Percentiles rank a stretch among this genome's conserved stretches.
Conservation (phyloP, 2,113 vertebrate genomes). For the Chrysemys picta region DNA sequence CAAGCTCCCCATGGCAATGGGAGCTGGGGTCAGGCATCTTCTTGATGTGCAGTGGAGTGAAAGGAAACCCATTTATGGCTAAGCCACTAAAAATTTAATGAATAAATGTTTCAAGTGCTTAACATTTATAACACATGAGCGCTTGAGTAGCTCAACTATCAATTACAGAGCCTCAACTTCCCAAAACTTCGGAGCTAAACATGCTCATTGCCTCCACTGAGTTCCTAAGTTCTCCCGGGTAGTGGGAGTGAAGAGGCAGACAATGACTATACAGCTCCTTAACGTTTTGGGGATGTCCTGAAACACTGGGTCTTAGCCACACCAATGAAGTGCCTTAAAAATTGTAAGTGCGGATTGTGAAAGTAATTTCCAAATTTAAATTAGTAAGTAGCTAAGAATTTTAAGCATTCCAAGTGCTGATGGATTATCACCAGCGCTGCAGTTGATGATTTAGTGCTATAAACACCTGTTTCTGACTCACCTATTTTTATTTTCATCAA, state of each 20-base stretch:
- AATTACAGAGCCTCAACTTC: background rate
- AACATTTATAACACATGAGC: background rate
- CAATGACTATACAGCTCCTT: background rate
- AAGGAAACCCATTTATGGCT: background rate
- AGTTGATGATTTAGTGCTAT: background rate
- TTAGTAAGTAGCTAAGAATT: background rate
- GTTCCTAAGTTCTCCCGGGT: background rate
- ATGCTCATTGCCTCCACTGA: background rate
- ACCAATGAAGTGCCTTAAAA: background rate
- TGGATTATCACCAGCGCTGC: background rate
- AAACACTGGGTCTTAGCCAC: background rate
- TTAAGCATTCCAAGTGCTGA: background rate
- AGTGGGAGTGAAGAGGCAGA: background rate
- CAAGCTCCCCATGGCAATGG: background rate
- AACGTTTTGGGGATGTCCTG: background rate
- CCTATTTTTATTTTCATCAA: background rate
- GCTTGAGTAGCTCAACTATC: background rate
- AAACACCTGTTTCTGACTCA: background rate
- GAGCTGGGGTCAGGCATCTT: background rate
- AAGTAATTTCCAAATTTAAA: background rate
- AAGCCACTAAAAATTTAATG: background rate
- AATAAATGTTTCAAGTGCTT: background rate
- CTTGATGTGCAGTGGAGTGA: background rate
- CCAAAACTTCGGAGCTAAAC: background rate
- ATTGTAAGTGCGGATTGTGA: background rate